These are phyloP conservation scores for Pelochelys cantorii DNA, from an alignment of 2,797 vertebrate species.

Conservation along the genomic window DNA sequence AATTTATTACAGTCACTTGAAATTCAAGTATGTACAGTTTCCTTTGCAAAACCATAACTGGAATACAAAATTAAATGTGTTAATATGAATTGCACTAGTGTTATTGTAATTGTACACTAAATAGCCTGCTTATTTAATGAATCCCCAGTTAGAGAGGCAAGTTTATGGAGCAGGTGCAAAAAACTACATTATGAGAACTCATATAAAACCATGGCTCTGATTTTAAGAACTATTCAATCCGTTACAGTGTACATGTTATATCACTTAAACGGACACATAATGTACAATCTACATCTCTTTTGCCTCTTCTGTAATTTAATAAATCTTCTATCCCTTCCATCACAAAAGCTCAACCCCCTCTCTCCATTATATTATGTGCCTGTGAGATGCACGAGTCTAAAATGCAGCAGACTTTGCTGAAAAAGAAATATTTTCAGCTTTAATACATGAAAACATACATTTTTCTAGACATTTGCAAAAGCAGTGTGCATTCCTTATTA, in stretches of 20 bases:
- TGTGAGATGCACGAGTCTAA: rapidly evolving
- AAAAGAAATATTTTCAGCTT: neutral
- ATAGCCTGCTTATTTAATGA: constrained; percentile 6
- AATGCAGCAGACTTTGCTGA: neutral
- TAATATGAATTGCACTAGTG: neutral
- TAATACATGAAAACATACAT: neutral
- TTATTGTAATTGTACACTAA: neutral
- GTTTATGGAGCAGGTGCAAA: neutral
- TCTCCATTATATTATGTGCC: neutral
- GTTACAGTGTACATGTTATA: neutral
- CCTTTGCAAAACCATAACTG: constrained; percentile 17
- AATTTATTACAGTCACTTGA: neutral
- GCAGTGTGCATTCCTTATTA: neutral
- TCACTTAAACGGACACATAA: neutral
- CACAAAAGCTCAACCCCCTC: neutral
- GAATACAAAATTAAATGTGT: constrained; percentile 3
- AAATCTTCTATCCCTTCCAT: neutral
- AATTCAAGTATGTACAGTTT: neutral
- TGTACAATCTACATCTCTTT: neutral
- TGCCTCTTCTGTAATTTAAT: neutral
- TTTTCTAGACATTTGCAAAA: neutral
- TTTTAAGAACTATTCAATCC: constrained; percentile 24
- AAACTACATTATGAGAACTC: neutral
- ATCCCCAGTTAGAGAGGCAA: neutral
- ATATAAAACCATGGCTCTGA: rapidly evolving